Evolutionary conservation across 2,888 invertebrate species (phyloP).

Genomic region (Plebejus argus): DNA sequence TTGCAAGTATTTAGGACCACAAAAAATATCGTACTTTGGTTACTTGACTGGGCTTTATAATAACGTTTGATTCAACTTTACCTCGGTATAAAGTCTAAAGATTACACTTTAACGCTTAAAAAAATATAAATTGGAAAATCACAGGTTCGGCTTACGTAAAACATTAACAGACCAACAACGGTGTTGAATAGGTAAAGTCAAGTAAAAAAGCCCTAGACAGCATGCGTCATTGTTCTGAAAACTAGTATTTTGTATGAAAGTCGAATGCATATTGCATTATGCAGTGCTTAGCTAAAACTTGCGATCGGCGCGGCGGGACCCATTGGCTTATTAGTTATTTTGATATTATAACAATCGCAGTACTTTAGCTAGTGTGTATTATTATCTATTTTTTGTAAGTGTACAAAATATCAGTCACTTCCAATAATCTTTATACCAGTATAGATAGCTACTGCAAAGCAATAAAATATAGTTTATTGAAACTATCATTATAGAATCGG

Average conservation of each 20-base stretch:
- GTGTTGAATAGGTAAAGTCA: too few species aligned
- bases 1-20: background rate
- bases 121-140: background rate
- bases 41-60: background rate
- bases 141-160: too few species aligned
- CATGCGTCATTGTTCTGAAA: too few species aligned
- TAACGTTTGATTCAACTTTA: background rate
- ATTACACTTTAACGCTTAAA: background rate
- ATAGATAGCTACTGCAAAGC: background rate
- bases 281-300: too few species aligned
- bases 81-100: too few species aligned
- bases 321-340: too few species aligned
- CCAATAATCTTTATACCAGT: background rate
- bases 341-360: too few species aligned
- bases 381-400: background rate
- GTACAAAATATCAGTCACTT: background rate
- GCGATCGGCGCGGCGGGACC: too few species aligned
- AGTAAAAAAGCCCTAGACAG: too few species aligned
- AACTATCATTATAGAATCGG: background rate
- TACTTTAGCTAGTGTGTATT: background rate
- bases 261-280: too few species aligned
- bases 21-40: conserved; percentile 2
- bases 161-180: too few species aligned
- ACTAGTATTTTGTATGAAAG: too few species aligned
- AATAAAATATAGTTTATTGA: background rate